Conservation (phyloP, 2,113 vertebrate species). For the Tautogolabrus adspersus region DNA sequence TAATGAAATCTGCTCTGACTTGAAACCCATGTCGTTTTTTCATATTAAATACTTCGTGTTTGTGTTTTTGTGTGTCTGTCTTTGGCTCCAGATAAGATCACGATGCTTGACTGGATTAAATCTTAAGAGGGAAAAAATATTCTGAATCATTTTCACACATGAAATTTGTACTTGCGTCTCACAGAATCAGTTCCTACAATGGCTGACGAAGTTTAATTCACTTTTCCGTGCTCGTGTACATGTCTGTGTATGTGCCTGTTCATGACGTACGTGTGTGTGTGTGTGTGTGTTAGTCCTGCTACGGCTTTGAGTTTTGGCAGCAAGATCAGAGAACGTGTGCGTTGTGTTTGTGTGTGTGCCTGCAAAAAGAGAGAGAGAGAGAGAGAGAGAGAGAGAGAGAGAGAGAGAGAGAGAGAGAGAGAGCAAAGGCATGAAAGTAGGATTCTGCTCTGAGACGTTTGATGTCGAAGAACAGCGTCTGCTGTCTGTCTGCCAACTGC, state of each 20-base stretch:
- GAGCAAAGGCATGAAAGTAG: conserved; percentile 76
- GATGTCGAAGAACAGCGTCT: conserved; percentile 81
- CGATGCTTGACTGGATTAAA: conserved; percentile 13
- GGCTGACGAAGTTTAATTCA: conserved; percentile 71
- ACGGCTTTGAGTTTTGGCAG: conserved; percentile 78
- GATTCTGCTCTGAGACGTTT: conserved; percentile 80
- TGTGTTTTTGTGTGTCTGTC: background rate
- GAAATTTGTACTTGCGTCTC: conserved; percentile 50
- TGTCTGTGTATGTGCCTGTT: conserved; percentile 47
- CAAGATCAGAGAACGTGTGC: conserved; percentile 77
- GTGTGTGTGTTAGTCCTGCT: conserved; percentile 60
- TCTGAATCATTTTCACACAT: conserved; percentile 46
- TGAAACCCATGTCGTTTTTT: background rate
- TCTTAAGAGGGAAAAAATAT: conserved; percentile 13
- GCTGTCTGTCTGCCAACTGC: conserved; percentile 81
- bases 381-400: background rate
- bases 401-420: conserved; percentile 29
- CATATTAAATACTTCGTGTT: background rate
- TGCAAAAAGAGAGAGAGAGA: background rate
- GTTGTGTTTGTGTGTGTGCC: conserved; percentile 52
- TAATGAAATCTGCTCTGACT: background rate
- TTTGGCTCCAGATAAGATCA: conserved; percentile 5
- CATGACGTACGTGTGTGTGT: conserved; percentile 34
- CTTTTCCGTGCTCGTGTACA: conserved; percentile 50
- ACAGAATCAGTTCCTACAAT: conserved; percentile 57